Percentiles rank a stretch among this genome's conserved stretches.
These are phyloP conservation scores for Calephelis virginiensis DNA, from an alignment of 1,140 invertebrate genomes.

Conservation along the genomic window DNA sequence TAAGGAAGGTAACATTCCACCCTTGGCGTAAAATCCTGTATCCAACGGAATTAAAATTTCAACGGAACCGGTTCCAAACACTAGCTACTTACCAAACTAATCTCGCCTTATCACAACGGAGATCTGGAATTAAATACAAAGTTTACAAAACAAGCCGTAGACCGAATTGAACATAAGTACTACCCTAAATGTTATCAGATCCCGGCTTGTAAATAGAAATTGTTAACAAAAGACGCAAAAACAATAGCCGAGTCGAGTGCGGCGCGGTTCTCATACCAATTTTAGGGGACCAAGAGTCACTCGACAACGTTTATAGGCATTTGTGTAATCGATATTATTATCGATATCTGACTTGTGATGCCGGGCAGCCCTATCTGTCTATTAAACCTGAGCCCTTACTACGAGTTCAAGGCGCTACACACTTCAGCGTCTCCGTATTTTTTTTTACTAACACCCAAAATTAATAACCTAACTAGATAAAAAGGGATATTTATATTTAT, in stretches of 20 bases:
- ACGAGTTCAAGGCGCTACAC: no score
- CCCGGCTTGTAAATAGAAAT: slow-evolving; percentile 34
- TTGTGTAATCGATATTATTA: slow-evolving; percentile 50
- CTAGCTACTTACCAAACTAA: slow-evolving; percentile 27
- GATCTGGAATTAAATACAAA: slow-evolving; percentile 40
- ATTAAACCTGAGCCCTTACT: neutral
- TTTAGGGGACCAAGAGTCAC: slow-evolving; percentile 28
- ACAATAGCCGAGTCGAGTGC: slow-evolving; percentile 39
- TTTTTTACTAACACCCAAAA: no score
- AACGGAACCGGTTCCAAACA: slow-evolving; percentile 28
- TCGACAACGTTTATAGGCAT: slow-evolving; percentile 34
- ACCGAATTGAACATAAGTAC: slow-evolving; percentile 22
- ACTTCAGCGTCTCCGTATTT: no score
- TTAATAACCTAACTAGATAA: no score
- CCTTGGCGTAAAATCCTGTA: slow-evolving; percentile 10
- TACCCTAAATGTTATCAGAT: slow-evolving; percentile 35
- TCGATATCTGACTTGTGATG: slow-evolving; percentile 26
- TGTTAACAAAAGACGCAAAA: slow-evolving; percentile 36
- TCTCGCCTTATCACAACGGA: slow-evolving; percentile 28
- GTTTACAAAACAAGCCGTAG: slow-evolving; percentile 35
- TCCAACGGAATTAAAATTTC: neutral
- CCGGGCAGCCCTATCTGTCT: neutral
- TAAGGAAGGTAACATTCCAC: slow-evolving; percentile 2
- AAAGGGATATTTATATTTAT: no score
- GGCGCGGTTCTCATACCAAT: slow-evolving; percentile 32